Percentiles rank a stretch among this genome's conserved stretches.
Evolutionary conservation across 2,797 vertebrate genomes (phyloP).

Genomic region (Pangasius krempfi): DNA sequence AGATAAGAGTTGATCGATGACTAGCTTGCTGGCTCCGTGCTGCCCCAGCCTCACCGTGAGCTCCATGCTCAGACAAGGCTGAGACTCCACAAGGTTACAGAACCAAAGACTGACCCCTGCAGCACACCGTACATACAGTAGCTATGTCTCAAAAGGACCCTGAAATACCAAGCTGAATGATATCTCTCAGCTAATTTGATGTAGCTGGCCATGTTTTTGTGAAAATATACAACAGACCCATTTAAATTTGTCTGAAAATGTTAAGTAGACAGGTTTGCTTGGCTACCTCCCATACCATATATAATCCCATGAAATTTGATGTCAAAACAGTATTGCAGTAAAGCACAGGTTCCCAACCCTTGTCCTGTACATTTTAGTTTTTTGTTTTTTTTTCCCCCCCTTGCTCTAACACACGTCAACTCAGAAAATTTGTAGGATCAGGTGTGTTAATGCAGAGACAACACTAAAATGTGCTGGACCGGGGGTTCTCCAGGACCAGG

Average conservation of each 20-base stretch:
- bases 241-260: background rate
- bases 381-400: background rate
- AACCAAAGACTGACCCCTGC: conserved; percentile 55
- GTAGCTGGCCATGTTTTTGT: background rate
- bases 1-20: conserved; percentile 55
- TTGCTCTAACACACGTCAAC: background rate
- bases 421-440: background rate
- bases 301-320: background rate
- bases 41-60: conserved; percentile 48
- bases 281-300: background rate
- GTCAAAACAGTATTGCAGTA: background rate
- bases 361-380: background rate
- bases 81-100: conserved; percentile 48
- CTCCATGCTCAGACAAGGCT: conserved; percentile 52
- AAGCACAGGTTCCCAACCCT: background rate
- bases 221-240: background rate
- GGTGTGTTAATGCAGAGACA: background rate
- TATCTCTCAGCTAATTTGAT: background rate
- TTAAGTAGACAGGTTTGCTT: background rate
- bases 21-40: conserved; percentile 54
- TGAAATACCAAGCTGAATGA: background rate
- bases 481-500: background rate
- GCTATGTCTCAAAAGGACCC: background rate
- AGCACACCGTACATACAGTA: conserved; percentile 50
- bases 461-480: background rate